phyloP scores from a whole-genome alignment of 2,113 vertebrate species.

The Eulemur macaco region DNA sequence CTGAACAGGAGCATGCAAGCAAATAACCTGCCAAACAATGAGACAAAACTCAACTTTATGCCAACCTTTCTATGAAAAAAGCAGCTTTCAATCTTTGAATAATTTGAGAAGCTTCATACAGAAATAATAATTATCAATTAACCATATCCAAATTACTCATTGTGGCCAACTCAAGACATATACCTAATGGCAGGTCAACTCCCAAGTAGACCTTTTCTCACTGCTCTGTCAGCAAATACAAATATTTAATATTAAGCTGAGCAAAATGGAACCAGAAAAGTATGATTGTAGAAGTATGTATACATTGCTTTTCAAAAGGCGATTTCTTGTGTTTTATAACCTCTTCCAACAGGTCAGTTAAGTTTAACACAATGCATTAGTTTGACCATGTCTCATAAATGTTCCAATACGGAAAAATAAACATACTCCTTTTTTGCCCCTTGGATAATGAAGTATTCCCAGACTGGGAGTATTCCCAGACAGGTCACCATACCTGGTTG shows the following conservation, averaged over 20 bases:
- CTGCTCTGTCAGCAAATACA: neutral
- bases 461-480: neutral
- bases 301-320: slow-evolving; percentile 16
- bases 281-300: slow-evolving; percentile 16
- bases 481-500: slow-evolving; percentile 75
- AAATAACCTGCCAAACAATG: neutral
- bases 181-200: neutral
- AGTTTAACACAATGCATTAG: neutral
- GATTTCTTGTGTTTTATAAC: neutral
- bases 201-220: neutral
- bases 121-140: neutral
- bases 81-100: neutral
- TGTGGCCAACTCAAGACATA: neutral
- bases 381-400: neutral
- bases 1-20: neutral
- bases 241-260: slow-evolving; percentile 25
- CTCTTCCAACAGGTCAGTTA: neutral
- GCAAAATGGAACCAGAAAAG: slow-evolving; percentile 41
- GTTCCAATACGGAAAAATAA: neutral
- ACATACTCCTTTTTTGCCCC: neutral
- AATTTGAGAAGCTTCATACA: slow-evolving; percentile 10
- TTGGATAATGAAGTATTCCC: neutral
- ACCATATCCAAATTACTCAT: neutral
- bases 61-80: slow-evolving; percentile 11
- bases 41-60: neutral